Percentiles rank a stretch among this genome's conserved stretches.
These are phyloP conservation scores for Crematogaster levior DNA, from an alignment of 2,888 invertebrate species.

Conservation along the genomic window DNA sequence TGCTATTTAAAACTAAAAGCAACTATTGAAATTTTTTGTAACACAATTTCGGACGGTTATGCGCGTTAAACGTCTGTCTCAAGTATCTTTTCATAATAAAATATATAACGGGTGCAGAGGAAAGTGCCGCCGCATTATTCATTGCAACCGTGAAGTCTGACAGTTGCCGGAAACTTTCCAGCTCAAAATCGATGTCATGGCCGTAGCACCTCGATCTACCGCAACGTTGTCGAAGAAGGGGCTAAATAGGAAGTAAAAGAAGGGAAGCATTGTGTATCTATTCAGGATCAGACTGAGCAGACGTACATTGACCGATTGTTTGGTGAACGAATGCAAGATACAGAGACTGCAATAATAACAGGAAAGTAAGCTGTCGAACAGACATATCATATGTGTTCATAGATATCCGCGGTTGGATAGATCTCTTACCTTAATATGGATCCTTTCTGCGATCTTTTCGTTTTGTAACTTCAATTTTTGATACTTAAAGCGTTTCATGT, in stretches of 20 bases:
- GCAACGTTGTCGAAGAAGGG: slow-evolving; percentile 25
- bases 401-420: slow-evolving; percentile 71
- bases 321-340: slow-evolving; percentile 78
- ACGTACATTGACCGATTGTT: slow-evolving; percentile 73
- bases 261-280: slow-evolving; percentile 73
- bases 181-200: slow-evolving; percentile 48
- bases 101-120: slow-evolving; percentile 28
- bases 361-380: slow-evolving; percentile 57
- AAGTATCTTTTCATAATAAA: slow-evolving; percentile 25
- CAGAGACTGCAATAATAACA: slow-evolving; percentile 73
- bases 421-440: slow-evolving; percentile 65
- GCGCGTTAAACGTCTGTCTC: neutral
- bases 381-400: slow-evolving; percentile 73
- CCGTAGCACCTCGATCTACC: slow-evolving; percentile 27
- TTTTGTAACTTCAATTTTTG: too few relatives aligned
- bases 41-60: neutral
- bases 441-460: slow-evolving; percentile 79
- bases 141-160: slow-evolving; percentile 36
- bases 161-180: slow-evolving; percentile 43
- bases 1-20: neutral
- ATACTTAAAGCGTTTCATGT: slow-evolving; percentile 75
- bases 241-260: slow-evolving; percentile 63
- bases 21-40: neutral
- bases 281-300: slow-evolving; percentile 72
- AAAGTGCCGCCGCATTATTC: slow-evolving; percentile 44